phyloP scores from a whole-genome alignment of 2,113 vertebrate species.

The Lepus americanus region DNA sequence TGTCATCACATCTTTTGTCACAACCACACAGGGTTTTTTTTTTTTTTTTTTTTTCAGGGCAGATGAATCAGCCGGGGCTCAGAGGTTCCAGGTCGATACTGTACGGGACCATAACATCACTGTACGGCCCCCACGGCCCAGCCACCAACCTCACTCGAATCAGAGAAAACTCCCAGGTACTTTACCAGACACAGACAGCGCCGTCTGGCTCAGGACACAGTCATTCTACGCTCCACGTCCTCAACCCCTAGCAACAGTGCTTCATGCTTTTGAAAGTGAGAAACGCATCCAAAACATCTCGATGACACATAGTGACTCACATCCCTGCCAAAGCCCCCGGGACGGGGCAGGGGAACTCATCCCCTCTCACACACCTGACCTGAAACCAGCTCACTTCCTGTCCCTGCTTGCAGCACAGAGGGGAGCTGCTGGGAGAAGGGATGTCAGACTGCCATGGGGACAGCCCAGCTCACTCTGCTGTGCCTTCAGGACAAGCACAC shows the following conservation, averaged over 20 bases:
- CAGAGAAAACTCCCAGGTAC: constrained; percentile 78
- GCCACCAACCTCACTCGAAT: not conserved
- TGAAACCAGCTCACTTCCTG: constrained; percentile 56
- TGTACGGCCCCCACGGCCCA: not conserved
- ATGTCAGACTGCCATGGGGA: not conserved
- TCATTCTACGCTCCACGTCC: constrained; percentile 13
- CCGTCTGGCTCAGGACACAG: constrained; percentile 45
- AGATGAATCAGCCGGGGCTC: constrained; percentile 64
- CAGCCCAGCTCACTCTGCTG: not conserved
- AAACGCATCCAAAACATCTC: constrained; percentile 37
- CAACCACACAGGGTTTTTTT: constrained; percentile 66
- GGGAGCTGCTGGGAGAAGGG: not conserved
- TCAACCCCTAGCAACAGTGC: not conserved
- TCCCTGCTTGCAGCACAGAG: not conserved
- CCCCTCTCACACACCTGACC: not conserved
- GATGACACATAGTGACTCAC: constrained; percentile 51
- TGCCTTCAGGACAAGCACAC: not conserved
- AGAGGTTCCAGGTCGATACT: constrained; percentile 8
- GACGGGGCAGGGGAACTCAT: not conserved
- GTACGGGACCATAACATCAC: not conserved
- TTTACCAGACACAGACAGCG: constrained; percentile 63
- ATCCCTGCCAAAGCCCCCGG: rapidly evolving
- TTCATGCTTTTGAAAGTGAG: constrained; percentile 53
- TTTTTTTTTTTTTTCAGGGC: constrained; percentile 38
- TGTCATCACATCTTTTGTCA: constrained; percentile 61